Evolutionary conservation across 2,797 vertebrate genomes (phyloP).

Genomic region (Tachyglossus aculeatus): DNA sequence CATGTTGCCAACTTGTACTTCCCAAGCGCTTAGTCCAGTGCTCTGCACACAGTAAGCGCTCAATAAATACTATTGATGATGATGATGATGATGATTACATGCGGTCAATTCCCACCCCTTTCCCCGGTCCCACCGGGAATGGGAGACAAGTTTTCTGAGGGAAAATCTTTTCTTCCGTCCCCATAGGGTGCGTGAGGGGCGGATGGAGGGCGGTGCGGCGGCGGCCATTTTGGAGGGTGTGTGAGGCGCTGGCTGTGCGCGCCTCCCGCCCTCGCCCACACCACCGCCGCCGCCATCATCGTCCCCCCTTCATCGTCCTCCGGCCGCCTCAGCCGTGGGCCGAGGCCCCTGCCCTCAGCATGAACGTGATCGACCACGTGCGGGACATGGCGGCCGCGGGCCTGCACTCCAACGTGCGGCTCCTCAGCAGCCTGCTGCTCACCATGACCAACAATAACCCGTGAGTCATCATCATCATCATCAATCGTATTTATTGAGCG

Average conservation of each 20-base stretch:
- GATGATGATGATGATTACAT: too few species aligned
- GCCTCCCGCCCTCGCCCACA: fast-evolving
- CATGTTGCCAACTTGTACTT: too few species aligned
- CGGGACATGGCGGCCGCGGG: conserved; percentile 95
- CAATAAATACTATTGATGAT: too few species aligned
- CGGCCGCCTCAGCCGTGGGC: fast-evolving
- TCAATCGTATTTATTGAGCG: too few species aligned
- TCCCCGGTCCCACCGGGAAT: too few species aligned
- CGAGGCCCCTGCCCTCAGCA: conserved; percentile 43
- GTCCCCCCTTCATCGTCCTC: background rate
- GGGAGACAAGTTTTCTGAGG: fast-evolving
- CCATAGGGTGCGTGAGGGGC: too few species aligned
- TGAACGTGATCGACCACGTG: conserved; percentile 96
- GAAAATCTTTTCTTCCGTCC: background rate
- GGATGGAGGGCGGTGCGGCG: background rate
- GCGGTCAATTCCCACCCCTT: fast-evolving
- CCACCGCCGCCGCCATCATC: fast-evolving
- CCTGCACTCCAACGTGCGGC: conserved; percentile 95
- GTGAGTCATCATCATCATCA: too few species aligned
- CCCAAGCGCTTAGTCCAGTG: too few species aligned
- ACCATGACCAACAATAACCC: conserved; percentile 99
- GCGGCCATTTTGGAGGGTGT: conserved; percentile 67
- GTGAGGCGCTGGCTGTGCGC: fast-evolving
- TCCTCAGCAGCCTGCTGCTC: conserved; percentile 92
- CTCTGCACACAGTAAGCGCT: too few species aligned